Percentiles rank a stretch among this genome's conserved stretches.
Conservation (phyloP, 2,113 vertebrate species). For the Apteryx owenii region DNA sequence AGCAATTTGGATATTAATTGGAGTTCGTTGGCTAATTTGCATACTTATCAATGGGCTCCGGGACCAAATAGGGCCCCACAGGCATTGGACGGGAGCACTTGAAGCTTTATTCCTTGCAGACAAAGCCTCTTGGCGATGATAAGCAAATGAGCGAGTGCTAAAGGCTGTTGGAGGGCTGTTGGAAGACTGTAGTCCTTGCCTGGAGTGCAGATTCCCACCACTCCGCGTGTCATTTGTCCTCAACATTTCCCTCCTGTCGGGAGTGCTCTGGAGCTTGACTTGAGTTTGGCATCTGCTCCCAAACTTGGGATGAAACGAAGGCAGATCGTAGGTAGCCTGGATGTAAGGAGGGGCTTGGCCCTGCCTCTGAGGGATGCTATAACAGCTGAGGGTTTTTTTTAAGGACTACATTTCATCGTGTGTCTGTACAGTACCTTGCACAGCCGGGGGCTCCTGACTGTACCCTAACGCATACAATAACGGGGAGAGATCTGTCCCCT, state of each 20-base stretch:
- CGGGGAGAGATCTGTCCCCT: not conserved
- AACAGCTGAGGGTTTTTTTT: not conserved
- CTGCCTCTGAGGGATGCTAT: not conserved
- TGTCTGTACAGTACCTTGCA: not conserved
- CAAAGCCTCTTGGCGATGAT: conserved; percentile 41
- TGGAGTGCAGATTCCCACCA: not conserved
- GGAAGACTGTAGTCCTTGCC: not conserved
- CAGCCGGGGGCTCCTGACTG: not conserved
- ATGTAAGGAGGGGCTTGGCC: not conserved
- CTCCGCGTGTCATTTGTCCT: not conserved
- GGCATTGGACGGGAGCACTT: not conserved
- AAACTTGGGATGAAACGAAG: not conserved
- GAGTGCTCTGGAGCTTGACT: not conserved
- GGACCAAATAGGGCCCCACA: not conserved
- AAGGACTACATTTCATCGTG: accelerated
- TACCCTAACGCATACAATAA: not conserved
- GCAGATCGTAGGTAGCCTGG: not conserved
- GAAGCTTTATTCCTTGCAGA: conserved; percentile 24
- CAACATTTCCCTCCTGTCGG: not conserved
- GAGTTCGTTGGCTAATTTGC: conserved; percentile 64
- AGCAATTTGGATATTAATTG: conserved; percentile 70
- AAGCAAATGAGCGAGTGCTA: conserved; percentile 26
- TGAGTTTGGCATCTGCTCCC: not conserved
- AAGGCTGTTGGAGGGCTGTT: not conserved
- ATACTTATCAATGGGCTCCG: conserved; percentile 57